phyloP scores from a whole-genome alignment of 2,797 vertebrate genomes.

The Eospalax fontanierii region DNA sequence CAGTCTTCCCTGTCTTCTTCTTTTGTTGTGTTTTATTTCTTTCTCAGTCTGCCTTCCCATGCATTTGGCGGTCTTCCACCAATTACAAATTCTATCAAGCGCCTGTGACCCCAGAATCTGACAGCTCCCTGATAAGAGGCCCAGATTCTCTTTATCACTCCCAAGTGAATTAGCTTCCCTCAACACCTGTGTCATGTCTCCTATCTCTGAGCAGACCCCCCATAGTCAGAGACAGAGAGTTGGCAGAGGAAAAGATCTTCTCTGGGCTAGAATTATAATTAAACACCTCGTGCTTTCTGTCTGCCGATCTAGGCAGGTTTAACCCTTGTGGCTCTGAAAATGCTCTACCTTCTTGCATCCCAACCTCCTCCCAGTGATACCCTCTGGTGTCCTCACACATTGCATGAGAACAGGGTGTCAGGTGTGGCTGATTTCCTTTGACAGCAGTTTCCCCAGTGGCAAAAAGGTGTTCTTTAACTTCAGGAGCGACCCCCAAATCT shows the following conservation, averaged over 20 bases:
- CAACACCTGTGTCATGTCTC: conserved; percentile 84
- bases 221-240: conserved; percentile 75
- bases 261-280: conserved; percentile 73
- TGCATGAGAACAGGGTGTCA: background rate
- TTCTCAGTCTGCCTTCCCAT: conserved; percentile 68
- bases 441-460: background rate
- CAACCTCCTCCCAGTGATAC: background rate
- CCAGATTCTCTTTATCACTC: conserved; percentile 89
- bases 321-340: conserved; percentile 68
- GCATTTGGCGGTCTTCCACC: conserved; percentile 80
- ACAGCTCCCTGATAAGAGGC: conserved; percentile 90
- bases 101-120: conserved; percentile 85
- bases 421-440: background rate
- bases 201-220: conserved; percentile 81
- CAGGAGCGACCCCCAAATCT: background rate
- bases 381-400: background rate
- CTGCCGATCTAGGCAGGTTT: conserved; percentile 42
- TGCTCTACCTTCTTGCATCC: background rate
- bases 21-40: conserved; percentile 55
- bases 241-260: conserved; percentile 83
- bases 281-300: conserved; percentile 79
- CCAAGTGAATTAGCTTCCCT: conserved; percentile 87
- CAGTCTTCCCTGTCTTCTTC: conserved; percentile 53
- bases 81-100: conserved; percentile 84
- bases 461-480: conserved; percentile 11